Conservation (phyloP, 2,113 vertebrate species). For the Paratilapia polleni region DNA sequence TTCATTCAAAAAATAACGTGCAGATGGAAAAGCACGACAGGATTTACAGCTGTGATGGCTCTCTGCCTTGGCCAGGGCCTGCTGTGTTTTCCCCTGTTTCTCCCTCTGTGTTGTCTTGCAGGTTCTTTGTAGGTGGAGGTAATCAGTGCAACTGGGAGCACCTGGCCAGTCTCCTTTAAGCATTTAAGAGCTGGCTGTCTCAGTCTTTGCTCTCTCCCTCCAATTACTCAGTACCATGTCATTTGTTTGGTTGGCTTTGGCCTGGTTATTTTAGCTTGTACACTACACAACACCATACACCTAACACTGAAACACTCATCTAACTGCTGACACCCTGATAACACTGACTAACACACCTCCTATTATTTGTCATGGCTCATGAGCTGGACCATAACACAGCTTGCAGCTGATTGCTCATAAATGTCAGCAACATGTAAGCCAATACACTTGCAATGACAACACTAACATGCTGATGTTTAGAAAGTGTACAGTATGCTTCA, state of each 20-base stretch:
- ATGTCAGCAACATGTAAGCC: not conserved
- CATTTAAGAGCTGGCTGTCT: not conserved
- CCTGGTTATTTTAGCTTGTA: not conserved
- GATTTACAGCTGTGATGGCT: too few species aligned
- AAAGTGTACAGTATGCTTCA: not conserved
- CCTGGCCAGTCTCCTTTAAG: not conserved
- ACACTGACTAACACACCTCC: not conserved
- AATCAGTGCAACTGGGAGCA: not conserved
- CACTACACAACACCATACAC: not conserved
- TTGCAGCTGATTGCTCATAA: not conserved
- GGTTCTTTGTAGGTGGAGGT: not conserved
- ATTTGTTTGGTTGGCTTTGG: not conserved
- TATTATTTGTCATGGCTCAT: not conserved
- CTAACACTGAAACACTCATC: not conserved
- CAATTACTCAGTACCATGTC: not conserved
- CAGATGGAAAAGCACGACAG: not conserved
- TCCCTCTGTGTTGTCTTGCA: not conserved
- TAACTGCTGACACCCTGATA: not conserved
- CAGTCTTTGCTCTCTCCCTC: not conserved
- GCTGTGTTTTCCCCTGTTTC: not conserved
- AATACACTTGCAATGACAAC: not conserved
- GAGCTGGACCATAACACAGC: not conserved
- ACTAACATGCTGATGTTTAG: not conserved
- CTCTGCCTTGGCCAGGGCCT: too few species aligned
- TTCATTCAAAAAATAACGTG: not conserved